Percentiles rank a stretch among this genome's conserved stretches.
phyloP scores from a whole-genome alignment of 2,113 vertebrate species.

The Loxodonta africana region DNA sequence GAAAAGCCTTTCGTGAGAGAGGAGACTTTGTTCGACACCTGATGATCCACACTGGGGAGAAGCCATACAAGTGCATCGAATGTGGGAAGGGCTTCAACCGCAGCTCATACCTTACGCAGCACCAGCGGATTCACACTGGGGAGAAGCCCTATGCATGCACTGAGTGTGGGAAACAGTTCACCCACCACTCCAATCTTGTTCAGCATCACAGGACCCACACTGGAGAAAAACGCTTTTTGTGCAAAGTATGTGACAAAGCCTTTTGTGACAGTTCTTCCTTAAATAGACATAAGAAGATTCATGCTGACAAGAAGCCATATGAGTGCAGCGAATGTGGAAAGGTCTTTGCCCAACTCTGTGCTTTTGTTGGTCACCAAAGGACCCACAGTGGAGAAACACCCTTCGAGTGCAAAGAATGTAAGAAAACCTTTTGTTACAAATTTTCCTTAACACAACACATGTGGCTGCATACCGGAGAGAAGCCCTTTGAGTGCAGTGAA shows the following conservation, averaged over 20 bases:
- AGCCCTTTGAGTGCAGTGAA: neutral
- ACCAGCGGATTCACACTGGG: slow-evolving; percentile 84
- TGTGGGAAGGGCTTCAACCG: neutral
- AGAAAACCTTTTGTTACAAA: neutral
- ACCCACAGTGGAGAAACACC: neutral
- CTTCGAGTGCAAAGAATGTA: neutral
- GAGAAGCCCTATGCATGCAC: slow-evolving; percentile 71
- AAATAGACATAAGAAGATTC: slow-evolving; percentile 59
- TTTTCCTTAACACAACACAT: neutral
- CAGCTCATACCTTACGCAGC: slow-evolving; percentile 87
- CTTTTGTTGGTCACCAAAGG: neutral
- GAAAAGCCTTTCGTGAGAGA: neutral
- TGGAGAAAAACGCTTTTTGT: slow-evolving; percentile 91
- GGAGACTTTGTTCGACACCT: neutral
- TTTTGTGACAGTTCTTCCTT: slow-evolving; percentile 68
- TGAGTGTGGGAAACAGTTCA: slow-evolving; percentile 87
- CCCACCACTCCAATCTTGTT: slow-evolving; percentile 72
- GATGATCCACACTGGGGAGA: neutral
- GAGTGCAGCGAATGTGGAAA: slow-evolving; percentile 18
- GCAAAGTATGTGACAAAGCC: slow-evolving; percentile 88
- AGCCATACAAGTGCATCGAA: neutral
- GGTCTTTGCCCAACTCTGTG: neutral
- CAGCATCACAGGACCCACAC: slow-evolving; percentile 88
- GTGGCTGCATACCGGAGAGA: neutral
- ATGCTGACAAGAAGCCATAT: neutral